Base-by-base conservation (phyloP, 2,797 vertebrate species). In the Lateolabrax maculatus region DNA sequence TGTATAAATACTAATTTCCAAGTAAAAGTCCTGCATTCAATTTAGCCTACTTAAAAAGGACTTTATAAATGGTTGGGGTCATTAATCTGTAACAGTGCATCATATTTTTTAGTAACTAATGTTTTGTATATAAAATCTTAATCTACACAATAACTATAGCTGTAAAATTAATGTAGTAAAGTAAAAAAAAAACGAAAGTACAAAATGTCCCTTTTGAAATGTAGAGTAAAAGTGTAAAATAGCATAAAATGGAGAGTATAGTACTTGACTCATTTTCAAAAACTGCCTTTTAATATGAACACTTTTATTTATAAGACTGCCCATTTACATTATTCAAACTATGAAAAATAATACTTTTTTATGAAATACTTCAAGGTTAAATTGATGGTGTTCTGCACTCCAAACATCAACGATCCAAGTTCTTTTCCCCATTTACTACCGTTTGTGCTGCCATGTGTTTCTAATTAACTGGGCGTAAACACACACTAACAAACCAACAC, bases 361-460 rank as follows among this genome's bases (percentile, higher is more conserved):
- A 36, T 65, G 8, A 43, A 41, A 9, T 2, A 6, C 5, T 27
- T 52, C 27, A 18, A 27, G 21, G 23, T 23, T 25, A 18, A 31
- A 21, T 8, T 44, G 25, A 6, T 11, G 12, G 8, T 6, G 9
- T 34, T 72, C 29, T 56, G 19, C 23, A 16, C 21, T 36, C 9
- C 18, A 68, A 29, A 55, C 37, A 36, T 19, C 10, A 15, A 68
- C 18, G 29, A 43, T 13, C 13, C 8, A 11, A 49, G 25, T 41
- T 71, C 7, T 52, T 71, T 60, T 37, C 2, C 4, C 34, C 34
- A 58, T 52, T 57, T 34, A 52, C 36, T 6, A 60, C 23, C 6
- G 23, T 44, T 23, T 29, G 16, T 51, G 36, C 53, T 53, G 44
- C 53, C 62, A 52, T 68, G 16, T 55, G 48, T 55, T 71, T 71